Evolutionary conservation across 2,888 invertebrate species (phyloP), one percentile per base, ranked within the genome.

Genomic region (Hartigia nigra): DNA sequence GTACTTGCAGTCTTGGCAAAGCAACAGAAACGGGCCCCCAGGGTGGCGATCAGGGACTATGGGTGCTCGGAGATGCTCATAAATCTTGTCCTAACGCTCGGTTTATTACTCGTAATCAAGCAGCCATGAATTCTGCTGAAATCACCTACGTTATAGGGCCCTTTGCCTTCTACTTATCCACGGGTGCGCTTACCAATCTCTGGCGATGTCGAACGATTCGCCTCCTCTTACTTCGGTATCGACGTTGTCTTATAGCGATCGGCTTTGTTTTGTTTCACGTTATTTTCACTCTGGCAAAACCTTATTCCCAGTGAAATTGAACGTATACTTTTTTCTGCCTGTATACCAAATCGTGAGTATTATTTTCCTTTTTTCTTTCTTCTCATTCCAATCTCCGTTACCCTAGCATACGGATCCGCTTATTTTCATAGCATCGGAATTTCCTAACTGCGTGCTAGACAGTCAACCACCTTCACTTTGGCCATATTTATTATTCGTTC

Each of bases 91-190:
- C 88, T 91, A 91, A 91, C 90, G 90, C 88, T 85, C 82, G 86
- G 88, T 91, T 91, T 91, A 91, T 91, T 91, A 90, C 91, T 91
- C 88, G 90, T 90, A 91, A 91, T 91, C 91, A 91, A 90, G 91
- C 89, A 88, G 88, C 90, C 90, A 91, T 91, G 91, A 90, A 91
- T 91, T 89, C 89, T 88, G 87, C 87, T 90, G 88, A 90, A 91
- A 91, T 91, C 90, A 91, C 91, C 90, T 90, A 90, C 88, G 88
- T 90, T 89, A 87, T 84, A 85, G 85, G 84, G 80, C 78, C 75
- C 77, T 81, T 80, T 87, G 84, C 88, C 88, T 88, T 87, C 87
- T 86, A 87, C 88, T 89, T 88, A 88, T 87, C 86, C 85, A 81
- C 86, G 84, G 83, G 85, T 85, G 87, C 85, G 85, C 85, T 79